Evolutionary conservation across 2,888 invertebrate genomes (phyloP).

Genomic region (Catocala nupta): DNA sequence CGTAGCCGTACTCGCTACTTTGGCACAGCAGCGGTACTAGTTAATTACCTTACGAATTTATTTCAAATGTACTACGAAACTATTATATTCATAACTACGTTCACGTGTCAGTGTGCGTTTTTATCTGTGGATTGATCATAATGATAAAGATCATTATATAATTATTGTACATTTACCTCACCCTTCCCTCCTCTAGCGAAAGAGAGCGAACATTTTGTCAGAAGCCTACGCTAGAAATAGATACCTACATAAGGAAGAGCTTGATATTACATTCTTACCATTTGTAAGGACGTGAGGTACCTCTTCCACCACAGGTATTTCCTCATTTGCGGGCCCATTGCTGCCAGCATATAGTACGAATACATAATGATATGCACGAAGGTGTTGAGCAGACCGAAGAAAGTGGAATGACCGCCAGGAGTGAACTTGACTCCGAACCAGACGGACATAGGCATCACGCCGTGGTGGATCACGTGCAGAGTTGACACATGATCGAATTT

Average conservation of each 20-base stretch:
- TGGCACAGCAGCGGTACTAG: too few species aligned
- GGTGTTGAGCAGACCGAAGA: slow-evolving; percentile 97
- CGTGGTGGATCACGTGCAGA: slow-evolving; percentile 98
- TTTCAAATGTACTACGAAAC: too few species aligned
- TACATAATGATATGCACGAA: slow-evolving; percentile 99
- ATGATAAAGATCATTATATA: too few species aligned
- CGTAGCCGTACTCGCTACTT: too few species aligned
- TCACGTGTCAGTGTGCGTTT: too few species aligned
- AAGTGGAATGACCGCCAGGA: slow-evolving; percentile 98
- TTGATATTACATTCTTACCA: slow-evolving; percentile 86
- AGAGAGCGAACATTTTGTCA: too few species aligned
- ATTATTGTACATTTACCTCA: too few species aligned
- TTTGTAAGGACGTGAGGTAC: slow-evolving; percentile 96
- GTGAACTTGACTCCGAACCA: slow-evolving; percentile 99
- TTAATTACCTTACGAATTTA: too few species aligned
- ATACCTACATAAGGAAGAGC: not conserved
- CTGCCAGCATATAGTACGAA: slow-evolving; percentile 96
- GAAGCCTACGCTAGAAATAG: not conserved
- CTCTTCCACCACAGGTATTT: slow-evolving; percentile 98
- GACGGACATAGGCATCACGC: slow-evolving; percentile 98
- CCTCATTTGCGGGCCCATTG: slow-evolving; percentile 95
- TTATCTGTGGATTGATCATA: too few species aligned
- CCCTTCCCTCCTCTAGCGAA: too few species aligned
- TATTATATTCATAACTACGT: too few species aligned
- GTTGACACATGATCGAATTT: slow-evolving; percentile 97